Evolutionary conservation across 2,113 vertebrate species (phyloP), one percentile per base, ranked within the genome.

Genomic region (Xiphophorus hellerii): DNA sequence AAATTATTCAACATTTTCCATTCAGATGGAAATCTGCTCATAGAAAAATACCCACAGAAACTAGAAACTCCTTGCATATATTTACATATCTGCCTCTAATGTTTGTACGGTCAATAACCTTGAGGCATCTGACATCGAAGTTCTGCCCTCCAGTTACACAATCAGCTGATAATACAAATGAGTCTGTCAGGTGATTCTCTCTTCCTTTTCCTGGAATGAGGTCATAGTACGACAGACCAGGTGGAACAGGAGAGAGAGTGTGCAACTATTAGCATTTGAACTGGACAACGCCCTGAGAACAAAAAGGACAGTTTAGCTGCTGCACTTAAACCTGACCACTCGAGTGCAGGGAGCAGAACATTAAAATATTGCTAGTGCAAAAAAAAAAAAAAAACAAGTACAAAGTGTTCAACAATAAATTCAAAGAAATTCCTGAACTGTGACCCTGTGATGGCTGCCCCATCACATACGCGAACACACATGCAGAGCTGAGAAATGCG

Each of bases 121-220:
- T 37, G 61, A 86, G 78, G 90, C 79, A 72, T 62, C 1, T 74
- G 39, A 51, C 66, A 85, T 74, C 72, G 58, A 73, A 68, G 42
- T 80, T 74, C 80, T 66, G 69, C 84, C 81, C 84, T 89, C 25
- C 65, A 68, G 84, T 87, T 85, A 90, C 75, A 82, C 74, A 86
- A 81, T 85, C 88, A 93, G 86, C 89, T 92, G 92, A 90, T 90
- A 90, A 93, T 86, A 90, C 90, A 94, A 93, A 93, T 88, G 69
- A 87, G 68, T 29, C 74, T 37, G 79, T 90, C 85, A 91, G 87
- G 89, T 92, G 89, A 88, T 87, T 73, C 42, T 87, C 79, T 66
- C 78, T 92, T 90, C 84, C 88, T 84, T 84, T 90, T 90, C 87
- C 87, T 84, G 84, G 72, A 89, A 92, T 93, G 91, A 94, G 90